Evolutionary conservation across 2,797 vertebrate species (phyloP), one percentile per base, ranked within the genome.

Genomic region (Limnodromus scolopaceus): DNA sequence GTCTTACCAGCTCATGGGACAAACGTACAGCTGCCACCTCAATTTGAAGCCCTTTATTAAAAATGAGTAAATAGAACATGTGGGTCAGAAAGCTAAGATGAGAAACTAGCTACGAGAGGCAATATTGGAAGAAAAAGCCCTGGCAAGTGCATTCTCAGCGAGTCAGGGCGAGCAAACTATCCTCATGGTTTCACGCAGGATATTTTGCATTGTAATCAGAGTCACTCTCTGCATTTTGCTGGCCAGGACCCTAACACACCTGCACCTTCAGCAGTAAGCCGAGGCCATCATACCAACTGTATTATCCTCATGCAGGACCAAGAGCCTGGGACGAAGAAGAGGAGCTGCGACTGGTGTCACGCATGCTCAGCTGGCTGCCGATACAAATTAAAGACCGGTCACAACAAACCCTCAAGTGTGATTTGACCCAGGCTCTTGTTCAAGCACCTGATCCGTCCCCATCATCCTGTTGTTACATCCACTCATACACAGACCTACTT

Each of bases 381-480:
- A 32, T 8, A 7, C 36, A 64, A 55, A 34, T 60, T 11, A 14
- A 79, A 53, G 10, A 13, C 9, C 8, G 18, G 24, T 1, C 27
- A 1, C n/a, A 23, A 41, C 17, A 49, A 82, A 45, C 11, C 39
- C 70, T 16, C 11, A 72, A 12, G 4, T 0, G 6, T 2, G 5
- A 27, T 25, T 43, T 36, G 10, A 58, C 9, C 16, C 19, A 65
- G 24, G 58, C 11, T 36, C 27, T 43, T 49, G 41, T 16, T 1
- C 3, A 60, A 46, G 24, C 2, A 2, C 4, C 19, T 28, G 41
- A 18, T 8, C 32, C 45, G 34, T 3, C 53, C 27, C 5, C 30
- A 16, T 48, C 45, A 45, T 4, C 22, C 38, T 34, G 18, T 7
- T 57, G 43, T 49, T 9, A 0, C 0, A 57, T 0, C 13, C 38